Evolutionary conservation across 2,113 vertebrate species (phyloP).

Genomic region (Gulo gulo): DNA sequence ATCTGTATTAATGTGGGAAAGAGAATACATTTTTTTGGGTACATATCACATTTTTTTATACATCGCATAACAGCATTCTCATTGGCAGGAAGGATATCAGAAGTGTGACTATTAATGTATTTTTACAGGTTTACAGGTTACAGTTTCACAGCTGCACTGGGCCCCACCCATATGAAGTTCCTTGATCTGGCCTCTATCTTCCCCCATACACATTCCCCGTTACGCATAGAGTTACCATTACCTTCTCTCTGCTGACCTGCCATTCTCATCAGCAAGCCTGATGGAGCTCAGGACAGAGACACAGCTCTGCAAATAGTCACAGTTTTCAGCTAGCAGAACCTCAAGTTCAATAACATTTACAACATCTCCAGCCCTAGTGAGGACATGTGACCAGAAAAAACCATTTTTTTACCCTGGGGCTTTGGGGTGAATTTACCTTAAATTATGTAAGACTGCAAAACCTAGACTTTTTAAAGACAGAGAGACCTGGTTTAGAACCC

Average conservation of each 20-base stretch:
- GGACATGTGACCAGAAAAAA: not conserved
- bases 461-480: not conserved
- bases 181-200: not conserved
- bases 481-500: not conserved
- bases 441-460: not conserved
- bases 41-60: not conserved
- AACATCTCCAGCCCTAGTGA: not conserved
- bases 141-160: not conserved
- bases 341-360: not conserved
- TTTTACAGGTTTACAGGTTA: not conserved
- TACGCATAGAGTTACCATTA: not conserved
- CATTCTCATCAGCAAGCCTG: not conserved
- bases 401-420: too few species aligned
- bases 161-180: not conserved
- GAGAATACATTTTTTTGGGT: not conserved
- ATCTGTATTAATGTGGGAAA: constrained; percentile 5
- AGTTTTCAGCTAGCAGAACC: not conserved
- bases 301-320: not conserved
- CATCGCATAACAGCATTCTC: not conserved
- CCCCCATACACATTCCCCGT: not conserved
- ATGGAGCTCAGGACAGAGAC: not conserved
- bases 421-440: not conserved
- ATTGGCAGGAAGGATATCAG: not conserved
- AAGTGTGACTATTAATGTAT: not conserved
- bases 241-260: not conserved